phyloP scores from a whole-genome alignment of 2,797 vertebrate species.

The Falco naumanni region DNA sequence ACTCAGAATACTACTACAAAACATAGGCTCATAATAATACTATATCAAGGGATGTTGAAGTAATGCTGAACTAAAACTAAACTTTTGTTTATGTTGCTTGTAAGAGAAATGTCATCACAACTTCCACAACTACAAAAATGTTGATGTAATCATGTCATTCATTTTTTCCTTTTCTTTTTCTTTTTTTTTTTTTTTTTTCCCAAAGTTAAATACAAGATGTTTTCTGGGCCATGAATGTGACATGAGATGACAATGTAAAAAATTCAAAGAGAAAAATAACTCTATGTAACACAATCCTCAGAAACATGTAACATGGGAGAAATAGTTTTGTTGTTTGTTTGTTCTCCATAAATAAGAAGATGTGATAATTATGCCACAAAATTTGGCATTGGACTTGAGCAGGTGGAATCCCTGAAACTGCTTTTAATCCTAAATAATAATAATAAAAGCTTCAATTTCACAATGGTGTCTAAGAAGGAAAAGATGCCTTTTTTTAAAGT shows the following conservation, averaged over 20 bases:
- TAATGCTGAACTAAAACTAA: neutral
- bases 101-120: neutral
- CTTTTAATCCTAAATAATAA: neutral
- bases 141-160: neutral
- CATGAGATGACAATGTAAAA: neutral
- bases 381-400: neutral
- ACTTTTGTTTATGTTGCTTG: neutral
- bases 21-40: neutral
- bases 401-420: neutral
- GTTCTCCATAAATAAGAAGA: neutral
- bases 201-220: neutral
- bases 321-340: neutral
- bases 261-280: neutral
- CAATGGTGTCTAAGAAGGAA: neutral
- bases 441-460: neutral
- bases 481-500: neutral
- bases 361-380: neutral
- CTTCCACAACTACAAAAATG: neutral
- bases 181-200: neutral
- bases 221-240: neutral
- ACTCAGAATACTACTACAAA: neutral
- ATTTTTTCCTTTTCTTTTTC: neutral
- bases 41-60: neutral
- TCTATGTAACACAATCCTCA: neutral
- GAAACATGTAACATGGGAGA: neutral